phyloP scores from a whole-genome alignment of 1,140 invertebrate genomes.

The Vollenhovia emeryi region DNA sequence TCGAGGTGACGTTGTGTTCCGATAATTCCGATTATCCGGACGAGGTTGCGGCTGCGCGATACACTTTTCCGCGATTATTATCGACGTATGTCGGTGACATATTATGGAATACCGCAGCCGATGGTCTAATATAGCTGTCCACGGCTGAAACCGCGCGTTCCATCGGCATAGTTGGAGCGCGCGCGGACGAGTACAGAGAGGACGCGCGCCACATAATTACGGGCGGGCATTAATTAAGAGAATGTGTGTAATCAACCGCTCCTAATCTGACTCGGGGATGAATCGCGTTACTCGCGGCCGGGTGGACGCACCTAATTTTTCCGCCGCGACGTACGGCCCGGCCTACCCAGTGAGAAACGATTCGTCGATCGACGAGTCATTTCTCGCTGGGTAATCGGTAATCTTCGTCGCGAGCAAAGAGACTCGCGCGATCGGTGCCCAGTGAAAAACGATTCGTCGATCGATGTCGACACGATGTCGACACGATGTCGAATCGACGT shows the following conservation, averaged over 20 bases:
- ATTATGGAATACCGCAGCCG: neutral
- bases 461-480: too few species aligned
- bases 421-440: constrained; percentile 26
- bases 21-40: neutral
- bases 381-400: too few species aligned
- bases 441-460: too few species aligned
- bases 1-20: too few species aligned
- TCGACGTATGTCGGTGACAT: constrained; percentile 5
- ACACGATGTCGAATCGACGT: too few species aligned
- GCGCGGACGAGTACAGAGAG: neutral
- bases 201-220: constrained; percentile 5
- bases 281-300: constrained; percentile 2
- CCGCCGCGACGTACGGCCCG: too few species aligned
- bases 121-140: neutral
- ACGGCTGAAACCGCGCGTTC: neutral
- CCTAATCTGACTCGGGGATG: neutral
- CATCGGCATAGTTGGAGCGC: neutral
- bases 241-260: neutral
- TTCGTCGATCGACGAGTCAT: too few species aligned
- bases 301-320: neutral
- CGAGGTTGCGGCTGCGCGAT: neutral
- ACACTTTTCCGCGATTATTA: neutral
- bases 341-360: too few species aligned
- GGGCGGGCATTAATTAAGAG: constrained; percentile 20
- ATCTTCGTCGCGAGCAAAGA: neutral